Percentiles rank a stretch among this genome's conserved stretches.
phyloP scores from a whole-genome alignment of 2,888 invertebrate genomes.

The Harpalus rufipes region DNA sequence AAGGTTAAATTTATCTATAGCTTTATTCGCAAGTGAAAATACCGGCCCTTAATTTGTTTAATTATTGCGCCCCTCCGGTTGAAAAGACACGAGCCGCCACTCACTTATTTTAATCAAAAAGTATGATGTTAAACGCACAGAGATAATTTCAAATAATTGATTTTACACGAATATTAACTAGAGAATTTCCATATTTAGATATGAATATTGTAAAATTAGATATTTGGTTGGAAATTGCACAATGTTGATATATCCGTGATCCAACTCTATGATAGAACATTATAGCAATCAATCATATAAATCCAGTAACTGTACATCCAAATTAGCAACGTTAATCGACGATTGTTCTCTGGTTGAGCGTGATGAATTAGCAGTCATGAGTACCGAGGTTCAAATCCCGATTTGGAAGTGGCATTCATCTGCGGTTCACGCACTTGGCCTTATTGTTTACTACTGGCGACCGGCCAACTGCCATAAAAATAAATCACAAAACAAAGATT shows the following conservation, averaged over 20 bases:
- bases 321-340: constrained; percentile 33
- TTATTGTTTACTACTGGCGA: constrained; percentile 64
- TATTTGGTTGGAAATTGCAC: no score
- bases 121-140: no score
- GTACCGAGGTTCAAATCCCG: constrained; percentile 49
- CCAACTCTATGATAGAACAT: not conserved
- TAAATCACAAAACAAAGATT: constrained; percentile 66
- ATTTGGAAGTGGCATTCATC: constrained; percentile 57
- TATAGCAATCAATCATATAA: constrained; percentile 2
- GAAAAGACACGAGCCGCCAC: no score
- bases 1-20: no score
- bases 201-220: no score
- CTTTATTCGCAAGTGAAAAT: no score
- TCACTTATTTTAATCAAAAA: no score
- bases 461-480: constrained; percentile 60
- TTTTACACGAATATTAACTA: no score
- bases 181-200: no score
- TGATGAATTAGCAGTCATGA: constrained; percentile 46
- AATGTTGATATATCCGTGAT: not conserved
- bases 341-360: constrained; percentile 17
- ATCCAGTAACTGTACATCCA: constrained; percentile 19
- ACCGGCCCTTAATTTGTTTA: no score
- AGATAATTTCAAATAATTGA: no score
- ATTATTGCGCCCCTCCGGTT: no score
- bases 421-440: constrained; percentile 47